These are phyloP conservation scores for Petrocephalus sullivani DNA, from an alignment of 2,797 vertebrate genomes.

Conservation along the genomic window DNA sequence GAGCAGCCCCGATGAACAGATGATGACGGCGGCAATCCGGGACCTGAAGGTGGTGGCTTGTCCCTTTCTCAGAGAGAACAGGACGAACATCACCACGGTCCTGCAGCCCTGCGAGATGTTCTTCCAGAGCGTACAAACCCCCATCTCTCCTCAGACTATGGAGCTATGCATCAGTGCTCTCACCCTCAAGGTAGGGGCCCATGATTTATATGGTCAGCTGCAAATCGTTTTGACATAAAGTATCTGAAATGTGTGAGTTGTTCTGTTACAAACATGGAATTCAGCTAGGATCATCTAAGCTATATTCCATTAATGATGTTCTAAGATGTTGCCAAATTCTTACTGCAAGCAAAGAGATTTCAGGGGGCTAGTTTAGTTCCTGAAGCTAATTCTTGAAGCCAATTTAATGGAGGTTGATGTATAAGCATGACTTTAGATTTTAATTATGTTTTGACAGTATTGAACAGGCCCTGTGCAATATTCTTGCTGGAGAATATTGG, in stretches of 20 bases:
- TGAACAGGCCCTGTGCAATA: not conserved
- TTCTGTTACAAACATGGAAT: not conserved
- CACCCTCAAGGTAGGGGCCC: slow-evolving; percentile 74
- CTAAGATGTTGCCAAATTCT: not conserved
- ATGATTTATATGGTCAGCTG: not conserved
- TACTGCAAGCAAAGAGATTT: not conserved
- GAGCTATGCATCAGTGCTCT: slow-evolving; percentile 80
- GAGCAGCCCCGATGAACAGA: slow-evolving; percentile 60
- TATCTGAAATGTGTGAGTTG: not conserved
- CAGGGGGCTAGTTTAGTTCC: not conserved
- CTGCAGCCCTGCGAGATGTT: slow-evolving; percentile 89
- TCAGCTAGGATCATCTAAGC: not conserved
- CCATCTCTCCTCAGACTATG: slow-evolving; percentile 66
- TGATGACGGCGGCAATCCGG: slow-evolving; percentile 76
- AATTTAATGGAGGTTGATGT: not conserved
- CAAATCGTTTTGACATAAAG: not conserved
- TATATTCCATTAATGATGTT: not conserved
- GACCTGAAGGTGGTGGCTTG: slow-evolving; percentile 87
- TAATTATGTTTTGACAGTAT: not conserved
- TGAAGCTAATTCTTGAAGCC: not conserved
- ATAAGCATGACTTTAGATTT: not conserved
- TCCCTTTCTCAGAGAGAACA: slow-evolving; percentile 79
- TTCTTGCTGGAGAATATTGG: not conserved
- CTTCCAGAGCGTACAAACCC: slow-evolving; percentile 66
- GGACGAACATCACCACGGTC: slow-evolving; percentile 78